Conservation (phyloP, 2,113 vertebrate species). For the Rhynchomys soricoides region DNA sequence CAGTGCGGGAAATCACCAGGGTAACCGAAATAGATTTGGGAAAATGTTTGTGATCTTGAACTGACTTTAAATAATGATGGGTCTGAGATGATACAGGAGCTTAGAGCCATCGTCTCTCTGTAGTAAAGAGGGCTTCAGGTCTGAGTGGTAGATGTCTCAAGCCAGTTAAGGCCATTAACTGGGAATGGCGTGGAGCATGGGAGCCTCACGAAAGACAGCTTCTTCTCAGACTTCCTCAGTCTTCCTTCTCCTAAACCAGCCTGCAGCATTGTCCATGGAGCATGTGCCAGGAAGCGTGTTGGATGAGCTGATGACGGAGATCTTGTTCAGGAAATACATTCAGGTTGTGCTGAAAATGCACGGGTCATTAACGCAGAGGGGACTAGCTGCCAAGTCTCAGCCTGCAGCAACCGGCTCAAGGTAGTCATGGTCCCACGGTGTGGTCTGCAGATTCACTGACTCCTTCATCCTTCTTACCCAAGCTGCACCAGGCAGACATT, state of each 20-base stretch:
- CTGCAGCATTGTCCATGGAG: background rate
- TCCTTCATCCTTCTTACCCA: background rate
- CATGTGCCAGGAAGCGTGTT: background rate
- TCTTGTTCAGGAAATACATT: background rate
- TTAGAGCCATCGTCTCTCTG: background rate
- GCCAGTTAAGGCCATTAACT: background rate
- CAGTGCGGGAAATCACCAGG: slow-evolving; percentile 17
- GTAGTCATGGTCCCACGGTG: background rate
- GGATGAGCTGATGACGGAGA: too few relatives aligned
- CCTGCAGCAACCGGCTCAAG: too few relatives aligned
- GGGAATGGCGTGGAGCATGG: background rate
- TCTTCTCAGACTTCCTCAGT: background rate
- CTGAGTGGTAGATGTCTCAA: rapidly evolving
- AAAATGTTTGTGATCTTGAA: background rate
- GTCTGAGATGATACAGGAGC: background rate
- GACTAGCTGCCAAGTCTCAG: background rate
- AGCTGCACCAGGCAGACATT: background rate
- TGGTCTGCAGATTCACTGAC: background rate
- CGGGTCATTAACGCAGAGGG: too few relatives aligned
- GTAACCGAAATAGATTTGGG: background rate
- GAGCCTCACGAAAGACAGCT: background rate
- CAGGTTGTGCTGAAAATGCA: background rate
- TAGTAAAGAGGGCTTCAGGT: background rate
- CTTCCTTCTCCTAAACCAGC: background rate
- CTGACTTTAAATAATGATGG: background rate